Evolutionary conservation across 2,888 invertebrate species (phyloP), one percentile per base, ranked within the genome.

Genomic region (Acholoe squamosa): DNA sequence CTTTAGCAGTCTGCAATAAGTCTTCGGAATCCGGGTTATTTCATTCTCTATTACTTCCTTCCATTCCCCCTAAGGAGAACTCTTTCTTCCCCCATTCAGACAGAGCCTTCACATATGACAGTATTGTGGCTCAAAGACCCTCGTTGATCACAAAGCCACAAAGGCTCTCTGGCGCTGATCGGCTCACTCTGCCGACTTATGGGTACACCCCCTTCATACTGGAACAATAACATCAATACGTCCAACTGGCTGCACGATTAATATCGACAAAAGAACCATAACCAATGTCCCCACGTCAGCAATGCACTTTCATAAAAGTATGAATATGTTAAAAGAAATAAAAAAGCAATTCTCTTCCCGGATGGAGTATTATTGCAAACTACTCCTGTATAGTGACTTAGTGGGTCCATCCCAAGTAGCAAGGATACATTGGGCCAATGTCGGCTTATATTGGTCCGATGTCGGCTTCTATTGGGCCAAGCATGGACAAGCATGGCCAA

Each of bases 211-310:
- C 31, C 14, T n/a, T 80, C 43, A 16, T 80, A 33, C 22, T 43
- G 19, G 80, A 80, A 43, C 80, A 33, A 71, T 71, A 71, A 80
- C 34, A 80, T 80, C 80, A 80, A 80, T 80, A 80, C 43, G 14
- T 14, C 33, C 33, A 1, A 14, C 80, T n/a, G n/a, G 5, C 34
- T 14, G 76, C 80, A 22, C 22, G 43, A 43, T 34, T 80, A 10
- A 80, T 80, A 43, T 14, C 16, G 5, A 33, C 80, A 3, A 19
- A 14, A 22, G 80, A 43, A 33, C 14, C 80, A 43, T 80, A 80
- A 80, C 80, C 43, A 19, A 80, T 14, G 80, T 43, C 33, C 5
- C 31, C 76, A 28, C 25, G 43, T 10, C 43, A 43, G 10, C 43
- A 43, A 10, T 43, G 10, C 3, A 43, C 10, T 43, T 43, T 43